Evolutionary conservation across 2,797 vertebrate species (phyloP), one percentile per base, ranked within the genome.

Genomic region (Nasua narica): DNA sequence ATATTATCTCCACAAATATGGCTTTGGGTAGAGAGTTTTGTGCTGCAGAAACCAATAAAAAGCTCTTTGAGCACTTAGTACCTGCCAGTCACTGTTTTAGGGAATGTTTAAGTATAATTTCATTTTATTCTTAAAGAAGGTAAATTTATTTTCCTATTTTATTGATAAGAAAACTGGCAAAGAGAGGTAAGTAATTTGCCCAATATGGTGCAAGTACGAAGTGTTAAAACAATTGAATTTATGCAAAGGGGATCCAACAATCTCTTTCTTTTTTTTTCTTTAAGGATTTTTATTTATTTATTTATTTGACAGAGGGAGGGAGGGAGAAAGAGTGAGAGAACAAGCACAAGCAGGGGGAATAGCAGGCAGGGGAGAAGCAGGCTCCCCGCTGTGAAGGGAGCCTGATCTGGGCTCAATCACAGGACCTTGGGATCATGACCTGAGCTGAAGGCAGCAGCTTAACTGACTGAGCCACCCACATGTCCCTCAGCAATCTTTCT

Each of bases 21-120:
- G 23, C 29, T 82, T 88, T 65, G 7, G 11, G n/a, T 52, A 82
- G 14, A 97, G 88, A 91, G 54, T 78, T 97, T 83, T 86, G 32
- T 93, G 37, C 19, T 65, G 9, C 14, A 78, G 40, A 96, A 72
- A 29, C 50, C 82, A 92, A 88, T 52, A 91, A 77, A 72, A 43
- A 90, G 18, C 2, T 21, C 48, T 82, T 56, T 54, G 32, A 54
- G 32, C 3, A 40, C 27, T 29, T 54, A 60, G 12, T 89, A 58
- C 18, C 46, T 83, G n/a, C 25, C 3, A 95, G 4, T 77, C n/a
- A 65, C 25, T 25, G 23, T 79, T 70, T 84, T 74, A 83, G 46
- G 46, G 93, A 87, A 46, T 58, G 85, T 85, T 16, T 1, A 89
- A 25, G 9, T 43, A 52, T 87, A 62, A 43, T 76, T 16, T 84